Base-by-base conservation (phyloP, 1,140 invertebrate species). In the Microplitis demolitor region DNA sequence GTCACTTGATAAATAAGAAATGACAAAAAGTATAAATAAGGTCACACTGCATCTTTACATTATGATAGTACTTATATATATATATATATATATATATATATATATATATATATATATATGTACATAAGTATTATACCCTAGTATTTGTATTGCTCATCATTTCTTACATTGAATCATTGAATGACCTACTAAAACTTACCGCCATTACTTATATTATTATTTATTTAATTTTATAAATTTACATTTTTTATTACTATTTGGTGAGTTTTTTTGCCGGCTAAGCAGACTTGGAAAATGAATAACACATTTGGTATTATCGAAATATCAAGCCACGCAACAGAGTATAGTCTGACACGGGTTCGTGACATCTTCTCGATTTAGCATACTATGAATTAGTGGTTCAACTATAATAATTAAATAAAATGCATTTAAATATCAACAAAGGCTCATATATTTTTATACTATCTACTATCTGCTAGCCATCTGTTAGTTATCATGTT, bases 1-100 rank as follows among this genome's bases (percentile, higher is more conserved):
- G 35, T 13, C 16, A 69, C 11, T 31, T 31, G 16, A 14, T 35
- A 56, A 69, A 35, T 3, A 66, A 51, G 53, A 69, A 60, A 39
- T 68, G 66, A 54, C 16, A 54, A 37, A 68, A 60, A 69, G 56
- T 69, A 9, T 60, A 56, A 69, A 69, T 69, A 60, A 60, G 67
- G 67, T 60, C 33, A 56, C 51, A 31, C n/a, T 34, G 33, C 14
- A 51, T 66, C 34, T 56, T 68, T 45, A 45, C 39, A 45, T 45
- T 45, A 45, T 45, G 39, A 45, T 45, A 45, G 39, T 45, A 11
- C 11, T 6, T 45, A 45, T 11, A 11, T 9, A 45, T 45, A 45
- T 45, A 45, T 45, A 45, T 45, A 45, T 45, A 39, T 39, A 45
- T 45, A 45, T 45, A 39, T 39, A 39, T 39, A 39, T 39, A 39